Evolutionary conservation across 2,797 vertebrate species (phyloP).

Genomic region (Spatula versicolor): DNA sequence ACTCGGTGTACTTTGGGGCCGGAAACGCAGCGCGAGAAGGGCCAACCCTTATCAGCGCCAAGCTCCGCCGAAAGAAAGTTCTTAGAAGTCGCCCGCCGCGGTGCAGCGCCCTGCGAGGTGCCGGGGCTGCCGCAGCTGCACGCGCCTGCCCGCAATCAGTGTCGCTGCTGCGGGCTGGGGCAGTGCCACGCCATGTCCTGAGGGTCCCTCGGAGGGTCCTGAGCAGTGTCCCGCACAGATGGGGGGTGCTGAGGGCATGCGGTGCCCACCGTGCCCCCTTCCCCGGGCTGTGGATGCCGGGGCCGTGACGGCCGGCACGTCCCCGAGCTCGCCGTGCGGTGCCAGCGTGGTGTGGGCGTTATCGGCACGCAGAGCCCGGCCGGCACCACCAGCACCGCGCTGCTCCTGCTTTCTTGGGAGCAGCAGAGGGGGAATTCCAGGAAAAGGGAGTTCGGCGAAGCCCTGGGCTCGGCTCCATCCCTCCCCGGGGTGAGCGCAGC

Average conservation of each 20-base stretch:
- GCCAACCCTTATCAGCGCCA: constrained; percentile 32
- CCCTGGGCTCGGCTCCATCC: accelerated
- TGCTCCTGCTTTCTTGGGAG: background rate
- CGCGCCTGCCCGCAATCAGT: background rate
- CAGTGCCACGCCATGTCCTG: background rate
- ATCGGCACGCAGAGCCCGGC: background rate
- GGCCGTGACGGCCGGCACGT: background rate
- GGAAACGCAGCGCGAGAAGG: constrained; percentile 7
- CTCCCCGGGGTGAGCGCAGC: accelerated
- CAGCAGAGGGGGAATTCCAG: background rate
- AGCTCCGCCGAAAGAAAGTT: constrained; percentile 24
- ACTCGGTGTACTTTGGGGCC: constrained; percentile 40
- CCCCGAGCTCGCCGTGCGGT: accelerated
- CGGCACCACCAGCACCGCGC: accelerated
- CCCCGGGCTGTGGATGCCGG: accelerated
- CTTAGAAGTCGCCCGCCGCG: constrained; percentile 20
- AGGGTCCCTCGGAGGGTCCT: accelerated
- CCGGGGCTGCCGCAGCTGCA: background rate
- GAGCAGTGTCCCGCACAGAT: background rate
- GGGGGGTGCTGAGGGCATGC: background rate
- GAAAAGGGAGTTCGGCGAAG: constrained; percentile 39
- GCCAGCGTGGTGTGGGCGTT: background rate
- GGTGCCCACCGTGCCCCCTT: background rate
- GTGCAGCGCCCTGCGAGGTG: background rate
- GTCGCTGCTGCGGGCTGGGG: background rate